phyloP scores from a whole-genome alignment of 2,113 vertebrate species.

The Marmota flaviventris region DNA sequence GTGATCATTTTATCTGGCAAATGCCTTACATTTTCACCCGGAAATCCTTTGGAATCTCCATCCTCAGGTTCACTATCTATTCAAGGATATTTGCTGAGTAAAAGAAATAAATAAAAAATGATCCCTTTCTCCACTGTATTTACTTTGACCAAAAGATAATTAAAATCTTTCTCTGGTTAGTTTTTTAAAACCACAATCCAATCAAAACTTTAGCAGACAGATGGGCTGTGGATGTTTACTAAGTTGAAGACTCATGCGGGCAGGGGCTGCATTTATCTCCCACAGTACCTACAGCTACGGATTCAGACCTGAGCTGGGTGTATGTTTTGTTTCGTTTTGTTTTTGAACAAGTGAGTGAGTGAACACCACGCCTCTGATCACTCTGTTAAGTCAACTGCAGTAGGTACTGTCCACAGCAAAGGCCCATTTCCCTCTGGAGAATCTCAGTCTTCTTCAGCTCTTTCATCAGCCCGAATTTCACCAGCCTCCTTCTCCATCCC shows the following conservation, averaged over 20 bases:
- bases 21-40: not conserved
- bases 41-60: not conserved
- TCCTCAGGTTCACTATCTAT: not conserved
- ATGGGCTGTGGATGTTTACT: not conserved
- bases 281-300: not conserved
- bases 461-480: not conserved
- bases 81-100: conserved; percentile 22
- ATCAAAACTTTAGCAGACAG: not conserved
- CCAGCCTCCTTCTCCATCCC: not conserved
- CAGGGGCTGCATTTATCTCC: not conserved
- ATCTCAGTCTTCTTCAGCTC: not conserved
- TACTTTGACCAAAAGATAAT: not conserved
- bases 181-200: not conserved
- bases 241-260: not conserved
- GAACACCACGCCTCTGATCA: not conserved
- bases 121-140: not conserved
- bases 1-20: not conserved
- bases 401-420: not conserved
- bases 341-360: not conserved
- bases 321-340: not conserved
- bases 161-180: not conserved
- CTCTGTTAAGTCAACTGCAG: not conserved
- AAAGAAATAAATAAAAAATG: not conserved
- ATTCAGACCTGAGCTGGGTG: not conserved
- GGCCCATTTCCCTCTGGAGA: not conserved